Percentiles rank a stretch among this genome's conserved stretches.
Conservation (phyloP, 2,113 vertebrate species). For the Phycodurus eques region DNA sequence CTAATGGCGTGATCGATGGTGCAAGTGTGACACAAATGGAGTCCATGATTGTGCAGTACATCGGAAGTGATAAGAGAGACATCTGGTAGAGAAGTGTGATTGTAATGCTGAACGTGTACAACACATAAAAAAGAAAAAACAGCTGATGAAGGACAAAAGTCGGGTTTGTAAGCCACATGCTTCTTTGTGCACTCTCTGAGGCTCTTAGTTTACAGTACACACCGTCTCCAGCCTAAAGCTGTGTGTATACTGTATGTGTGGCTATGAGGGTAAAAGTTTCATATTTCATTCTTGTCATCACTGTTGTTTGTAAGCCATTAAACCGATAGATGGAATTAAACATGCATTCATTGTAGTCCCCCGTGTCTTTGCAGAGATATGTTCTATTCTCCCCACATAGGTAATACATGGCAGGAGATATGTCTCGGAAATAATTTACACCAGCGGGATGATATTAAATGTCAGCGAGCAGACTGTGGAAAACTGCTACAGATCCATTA, state of each 20-base stretch:
- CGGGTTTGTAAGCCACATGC: neutral
- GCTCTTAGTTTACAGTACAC: neutral
- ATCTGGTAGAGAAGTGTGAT: conserved; percentile 6
- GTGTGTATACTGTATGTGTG: neutral
- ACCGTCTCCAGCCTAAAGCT: conserved; percentile 10
- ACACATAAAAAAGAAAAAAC: conserved; percentile 9
- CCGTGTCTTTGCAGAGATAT: conserved; percentile 9
- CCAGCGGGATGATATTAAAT: conserved; percentile 17
- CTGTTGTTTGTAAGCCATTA: conserved; percentile 48
- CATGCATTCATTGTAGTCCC: conserved; percentile 37
- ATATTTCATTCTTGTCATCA: conserved; percentile 52
- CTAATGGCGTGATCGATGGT: conserved; percentile 56
- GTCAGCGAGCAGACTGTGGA: conserved; percentile 32
- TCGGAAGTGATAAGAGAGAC: conserved; percentile 41
- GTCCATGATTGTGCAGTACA: conserved; percentile 37
- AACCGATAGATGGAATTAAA: conserved; percentile 52
- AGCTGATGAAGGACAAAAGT: conserved; percentile 36
- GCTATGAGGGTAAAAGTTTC: conserved; percentile 17
- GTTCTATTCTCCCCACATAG: conserved; percentile 16
- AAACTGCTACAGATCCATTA: conserved; percentile 32
- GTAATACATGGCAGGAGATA: conserved; percentile 16
- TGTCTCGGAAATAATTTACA: conserved; percentile 14
- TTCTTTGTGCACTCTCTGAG: conserved; percentile 8
- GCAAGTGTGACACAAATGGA: conserved; percentile 35
- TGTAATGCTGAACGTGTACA: conserved; percentile 25